Percentiles rank a stretch among this genome's conserved stretches.
Evolutionary conservation across 1,140 invertebrate genomes (phyloP).

Genomic region (Eumaeus atala): DNA sequence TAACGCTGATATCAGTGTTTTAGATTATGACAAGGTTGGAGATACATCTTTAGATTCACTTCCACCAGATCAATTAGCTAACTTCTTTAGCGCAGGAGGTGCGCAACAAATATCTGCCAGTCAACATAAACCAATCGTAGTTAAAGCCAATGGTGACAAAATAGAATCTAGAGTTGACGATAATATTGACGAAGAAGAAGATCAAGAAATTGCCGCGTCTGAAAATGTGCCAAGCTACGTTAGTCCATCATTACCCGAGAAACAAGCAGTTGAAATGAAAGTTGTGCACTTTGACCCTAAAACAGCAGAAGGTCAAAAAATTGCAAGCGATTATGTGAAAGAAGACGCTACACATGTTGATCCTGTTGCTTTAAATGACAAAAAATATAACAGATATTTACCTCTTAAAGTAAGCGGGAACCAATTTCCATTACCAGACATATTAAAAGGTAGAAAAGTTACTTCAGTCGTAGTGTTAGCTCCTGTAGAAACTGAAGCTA

Average conservation of each 20-base stretch:
- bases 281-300: slow-evolving; percentile 86
- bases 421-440: slow-evolving; percentile 87
- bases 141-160: slow-evolving; percentile 76
- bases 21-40: slow-evolving; percentile 91
- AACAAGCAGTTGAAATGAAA: slow-evolving; percentile 85
- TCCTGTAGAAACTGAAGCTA: slow-evolving; percentile 81
- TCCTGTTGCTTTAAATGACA: slow-evolving; percentile 82
- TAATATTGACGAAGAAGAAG: slow-evolving; percentile 61
- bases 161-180: slow-evolving; percentile 74
- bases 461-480: slow-evolving; percentile 88
- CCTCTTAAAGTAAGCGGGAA: slow-evolving; percentile 88
- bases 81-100: slow-evolving; percentile 86
- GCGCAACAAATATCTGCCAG: slow-evolving; percentile 80
- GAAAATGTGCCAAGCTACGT: slow-evolving; percentile 63
- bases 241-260: slow-evolving; percentile 59
- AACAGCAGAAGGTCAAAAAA: slow-evolving; percentile 80
- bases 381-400: slow-evolving; percentile 86
- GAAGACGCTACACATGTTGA: slow-evolving; percentile 83
- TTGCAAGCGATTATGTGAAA: slow-evolving; percentile 82
- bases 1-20: slow-evolving; percentile 89
- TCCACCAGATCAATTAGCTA: slow-evolving; percentile 88
- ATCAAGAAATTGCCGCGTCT: slow-evolving; percentile 59
- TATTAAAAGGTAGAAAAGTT: slow-evolving; percentile 81
- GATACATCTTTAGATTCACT: slow-evolving; percentile 88
- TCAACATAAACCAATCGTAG: slow-evolving; percentile 78